These are phyloP conservation scores for Diploscapter pachys DNA, from an alignment of 1,140 invertebrate species.

Conservation along the genomic window DNA sequence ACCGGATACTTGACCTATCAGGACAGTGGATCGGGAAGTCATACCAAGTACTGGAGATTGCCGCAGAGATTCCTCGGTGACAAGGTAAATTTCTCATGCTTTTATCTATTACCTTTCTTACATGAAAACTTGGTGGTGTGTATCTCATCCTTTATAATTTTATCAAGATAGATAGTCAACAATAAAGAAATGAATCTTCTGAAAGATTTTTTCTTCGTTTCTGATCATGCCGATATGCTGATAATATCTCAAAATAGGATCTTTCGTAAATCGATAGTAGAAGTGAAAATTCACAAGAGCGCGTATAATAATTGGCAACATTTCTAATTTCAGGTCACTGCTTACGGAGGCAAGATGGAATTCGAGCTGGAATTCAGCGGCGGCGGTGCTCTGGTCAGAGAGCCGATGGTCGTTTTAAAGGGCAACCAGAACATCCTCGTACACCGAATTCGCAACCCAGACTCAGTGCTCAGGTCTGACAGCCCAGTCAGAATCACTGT, in stretches of 20 bases:
- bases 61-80: constrained; percentile 79
- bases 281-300: too few relatives aligned
- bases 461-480: constrained; percentile 45
- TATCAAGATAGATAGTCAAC: too few relatives aligned
- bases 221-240: too few relatives aligned
- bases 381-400: constrained; percentile 36
- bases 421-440: constrained; percentile 57
- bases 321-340: constrained; percentile 43
- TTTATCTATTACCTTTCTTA: constrained; percentile 3
- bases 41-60: constrained; percentile 73
- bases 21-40: constrained; percentile 49
- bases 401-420: constrained; percentile 56
- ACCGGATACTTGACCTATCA: constrained; percentile 47
- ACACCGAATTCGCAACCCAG: constrained; percentile 46
- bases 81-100: constrained; percentile 66
- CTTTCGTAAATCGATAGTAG: too few relatives aligned
- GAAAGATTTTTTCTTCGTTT: too few relatives aligned
- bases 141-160: too few relatives aligned
- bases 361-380: constrained; percentile 52
- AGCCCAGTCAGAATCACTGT: constrained; percentile 45
- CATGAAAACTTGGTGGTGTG: too few relatives aligned
- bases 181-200: too few relatives aligned
- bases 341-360: constrained; percentile 54
- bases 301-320: too few relatives aligned
- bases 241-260: too few relatives aligned